A percentile compares a stretch with the other conserved stretches of the same genome.
phyloP scores from a whole-genome alignment of 2,888 invertebrate species.

The Acheta domesticus region DNA sequence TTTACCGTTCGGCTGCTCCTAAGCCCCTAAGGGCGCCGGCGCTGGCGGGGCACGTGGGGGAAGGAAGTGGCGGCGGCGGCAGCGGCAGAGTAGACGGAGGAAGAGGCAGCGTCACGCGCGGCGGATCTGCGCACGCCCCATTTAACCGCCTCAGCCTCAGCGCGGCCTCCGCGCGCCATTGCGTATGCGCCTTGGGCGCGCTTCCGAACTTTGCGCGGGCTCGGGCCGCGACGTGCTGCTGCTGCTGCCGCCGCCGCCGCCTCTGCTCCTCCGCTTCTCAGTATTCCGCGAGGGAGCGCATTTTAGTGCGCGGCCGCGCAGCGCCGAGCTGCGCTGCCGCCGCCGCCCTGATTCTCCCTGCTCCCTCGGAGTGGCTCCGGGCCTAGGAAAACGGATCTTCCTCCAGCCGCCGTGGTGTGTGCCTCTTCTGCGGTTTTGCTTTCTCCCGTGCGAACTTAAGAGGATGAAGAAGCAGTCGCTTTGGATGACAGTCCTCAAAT shows the following conservation, averaged over 20 bases:
- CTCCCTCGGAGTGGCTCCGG: no score
- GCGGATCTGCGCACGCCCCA: conserved; percentile 9
- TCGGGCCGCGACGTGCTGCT: neutral
- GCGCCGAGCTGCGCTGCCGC: neutral
- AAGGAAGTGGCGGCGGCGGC: neutral
- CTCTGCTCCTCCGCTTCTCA: neutral
- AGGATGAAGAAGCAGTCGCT: no score
- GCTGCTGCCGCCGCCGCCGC: neutral
- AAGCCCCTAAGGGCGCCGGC: neutral
- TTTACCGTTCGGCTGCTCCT: no score
- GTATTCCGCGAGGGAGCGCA: neutral
- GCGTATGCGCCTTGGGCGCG: conserved; percentile 1
- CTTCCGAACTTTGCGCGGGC: conserved; percentile 18
- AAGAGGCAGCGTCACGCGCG: neutral
- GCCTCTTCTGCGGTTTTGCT: no score
- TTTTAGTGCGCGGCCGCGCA: neutral
- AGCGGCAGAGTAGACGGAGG: neutral
- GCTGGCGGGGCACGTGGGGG: neutral
- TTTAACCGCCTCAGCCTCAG: neutral
- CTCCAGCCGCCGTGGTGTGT: no score
- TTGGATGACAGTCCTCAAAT: no score
- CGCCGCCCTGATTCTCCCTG: no score
- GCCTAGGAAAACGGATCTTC: no score
- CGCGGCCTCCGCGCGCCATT: neutral
- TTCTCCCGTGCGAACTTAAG: no score